Base-by-base conservation (phyloP, 2,888 invertebrate species). In the Eupithecia subumbrata region DNA sequence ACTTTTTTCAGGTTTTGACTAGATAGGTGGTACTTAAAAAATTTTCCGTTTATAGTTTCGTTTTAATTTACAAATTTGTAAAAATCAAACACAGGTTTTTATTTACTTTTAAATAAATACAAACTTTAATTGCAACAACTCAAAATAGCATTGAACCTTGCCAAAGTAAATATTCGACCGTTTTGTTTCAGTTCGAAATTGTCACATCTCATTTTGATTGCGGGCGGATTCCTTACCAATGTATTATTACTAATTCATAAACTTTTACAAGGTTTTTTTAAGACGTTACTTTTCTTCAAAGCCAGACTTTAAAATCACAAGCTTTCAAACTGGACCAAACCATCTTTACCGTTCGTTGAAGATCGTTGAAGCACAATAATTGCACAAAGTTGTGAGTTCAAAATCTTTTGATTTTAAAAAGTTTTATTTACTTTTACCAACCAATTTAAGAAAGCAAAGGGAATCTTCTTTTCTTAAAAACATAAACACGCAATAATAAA, bases 331-430 rank as follows among this genome's bases (percentile, higher is more conserved):
- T 22, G 37, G n/a, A 40, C 66, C 37, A 18, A 18, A 37, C 16
- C 60, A 60, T 60, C 18, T 70, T 70, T 56, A 22, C 22, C 40
- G 22, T 63, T 71, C 56, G 22, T 43, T 71, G 63, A 71, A 71
- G 25, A 22, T 63, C 60, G 43, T 63, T 71, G 71, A 71, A 63
- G 71, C 63, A 63, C 63, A 71, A 71, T 71, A 60, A 71, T 71
- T 71, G 60, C 63, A 52, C 37, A 70, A 70, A 37, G 12, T 34
- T 25, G 60, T 5, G 25, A 25, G 5, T 14, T 25, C 25, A 22
- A 60, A 9, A 22, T 12, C 60, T 60, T 60, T 60, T 25, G 12
- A 60, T 12, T 25, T 60, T 60, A 60, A 60, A 22, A 56, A 14
- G n/a, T 14, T 60, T 25, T 14, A 60, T 60, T 60, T 60, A 60